These are phyloP conservation scores for Nematopogon swammerdamellus DNA, from an alignment of 2,888 invertebrate genomes.

Conservation along the genomic window DNA sequence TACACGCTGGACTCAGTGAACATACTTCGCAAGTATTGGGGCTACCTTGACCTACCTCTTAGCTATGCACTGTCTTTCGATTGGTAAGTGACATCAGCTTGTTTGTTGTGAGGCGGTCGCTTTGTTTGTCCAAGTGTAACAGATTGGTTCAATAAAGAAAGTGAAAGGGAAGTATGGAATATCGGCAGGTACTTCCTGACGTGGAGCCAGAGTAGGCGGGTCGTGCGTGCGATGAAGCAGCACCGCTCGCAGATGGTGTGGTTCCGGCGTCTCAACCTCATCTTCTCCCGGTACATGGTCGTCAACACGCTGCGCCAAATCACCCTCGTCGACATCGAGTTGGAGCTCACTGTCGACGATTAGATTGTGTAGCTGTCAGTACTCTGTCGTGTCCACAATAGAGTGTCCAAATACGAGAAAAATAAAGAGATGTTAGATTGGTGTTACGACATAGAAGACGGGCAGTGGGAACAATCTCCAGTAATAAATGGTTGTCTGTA, in stretches of 20 bases:
- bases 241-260: constrained; percentile 93
- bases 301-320: constrained; percentile 84
- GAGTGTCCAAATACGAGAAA: no score
- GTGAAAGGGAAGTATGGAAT: no score
- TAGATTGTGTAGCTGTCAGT: no score
- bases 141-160: no score
- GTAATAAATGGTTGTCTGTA: no score
- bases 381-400: no score
- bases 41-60: constrained; percentile 78
- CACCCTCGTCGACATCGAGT: constrained; percentile 69
- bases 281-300: constrained; percentile 86
- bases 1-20: constrained; percentile 85
- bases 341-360: constrained; percentile 71
- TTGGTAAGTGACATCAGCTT: constrained; percentile 53
- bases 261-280: constrained; percentile 88
- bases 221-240: constrained; percentile 77
- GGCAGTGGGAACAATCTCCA: no score
- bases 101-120: no score
- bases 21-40: constrained; percentile 81
- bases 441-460: no score
- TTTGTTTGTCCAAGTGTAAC: no score
- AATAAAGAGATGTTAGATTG: no score
- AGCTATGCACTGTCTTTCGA: constrained; percentile 74
- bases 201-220: constrained; percentile 55
- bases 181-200: constrained; percentile 62